Percentiles rank a stretch among this genome's conserved stretches.
These are phyloP conservation scores for Brachymystax lenok DNA, from an alignment of 2,797 vertebrate genomes.

Conservation along the genomic window DNA sequence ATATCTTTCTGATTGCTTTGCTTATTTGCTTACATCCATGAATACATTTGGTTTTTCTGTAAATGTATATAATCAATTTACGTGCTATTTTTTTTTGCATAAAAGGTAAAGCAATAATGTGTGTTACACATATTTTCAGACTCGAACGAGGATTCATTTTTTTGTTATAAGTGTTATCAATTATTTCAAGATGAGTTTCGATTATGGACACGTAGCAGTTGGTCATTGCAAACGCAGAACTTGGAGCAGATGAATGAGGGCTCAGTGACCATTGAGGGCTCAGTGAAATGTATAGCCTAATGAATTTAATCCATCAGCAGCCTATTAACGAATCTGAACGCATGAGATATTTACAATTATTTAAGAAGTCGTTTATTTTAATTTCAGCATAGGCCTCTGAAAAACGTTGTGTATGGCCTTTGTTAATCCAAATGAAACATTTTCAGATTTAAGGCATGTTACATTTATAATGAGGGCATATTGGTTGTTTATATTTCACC, in stretches of 20 bases:
- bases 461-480: neutral
- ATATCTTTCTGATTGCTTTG: constrained; percentile 11
- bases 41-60: constrained; percentile 12
- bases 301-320: neutral
- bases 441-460: neutral
- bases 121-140: neutral
- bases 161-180: neutral
- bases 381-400: constrained; percentile 32
- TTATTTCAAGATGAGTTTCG: constrained; percentile 27
- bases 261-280: neutral
- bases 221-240: constrained; percentile 20
- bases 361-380: neutral
- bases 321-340: neutral
- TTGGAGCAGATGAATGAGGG: neutral
- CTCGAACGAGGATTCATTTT: neutral
- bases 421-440: constrained; percentile 31
- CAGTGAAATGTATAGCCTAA: neutral
- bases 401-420: constrained; percentile 38
- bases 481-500: neutral
- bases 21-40: neutral
- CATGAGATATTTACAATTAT: constrained; percentile 15
- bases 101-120: neutral
- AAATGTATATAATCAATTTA: neutral
- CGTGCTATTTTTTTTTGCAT: constrained; percentile 2
- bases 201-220: constrained; percentile 23